These are phyloP conservation scores for Drosophila picticornis DNA, from an alignment of 2,888 invertebrate species.

Conservation along the genomic window DNA sequence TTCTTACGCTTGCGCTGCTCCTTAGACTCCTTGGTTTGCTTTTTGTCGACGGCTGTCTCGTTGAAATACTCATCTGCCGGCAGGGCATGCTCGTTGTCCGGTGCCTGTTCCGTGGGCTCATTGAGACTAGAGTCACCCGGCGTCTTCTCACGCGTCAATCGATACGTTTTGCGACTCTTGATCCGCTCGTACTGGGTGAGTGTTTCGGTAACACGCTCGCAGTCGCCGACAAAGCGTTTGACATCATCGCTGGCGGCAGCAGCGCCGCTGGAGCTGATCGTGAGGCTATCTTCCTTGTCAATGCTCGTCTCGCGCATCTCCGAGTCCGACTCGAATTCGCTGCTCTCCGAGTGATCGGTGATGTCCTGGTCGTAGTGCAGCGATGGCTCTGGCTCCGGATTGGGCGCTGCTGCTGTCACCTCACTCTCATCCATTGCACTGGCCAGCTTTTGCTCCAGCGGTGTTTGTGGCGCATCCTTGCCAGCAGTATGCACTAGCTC, in stretches of 20 bases:
- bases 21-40: conserved; percentile 52
- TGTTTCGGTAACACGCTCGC: conserved; percentile 83
- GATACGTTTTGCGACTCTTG: conserved; percentile 85
- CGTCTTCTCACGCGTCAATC: conserved; percentile 81
- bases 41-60: conserved; percentile 54
- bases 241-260: conserved; percentile 60
- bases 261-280: conserved; percentile 63
- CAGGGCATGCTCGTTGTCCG: conserved; percentile 86
- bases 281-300: conserved; percentile 83
- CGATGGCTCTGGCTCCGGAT: conserved; percentile 59
- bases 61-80: conserved; percentile 89
- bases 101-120: conserved; percentile 64
- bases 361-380: conserved; percentile 78
- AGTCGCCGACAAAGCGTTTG: conserved; percentile 84
- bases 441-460: conserved; percentile 70
- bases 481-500: conserved; percentile 50
- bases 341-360: conserved; percentile 84
- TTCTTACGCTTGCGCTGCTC: conserved; percentile 75
- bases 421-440: conserved; percentile 73
- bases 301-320: conserved; percentile 83
- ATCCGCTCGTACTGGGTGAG: conserved; percentile 84
- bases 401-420: conserved; percentile 24
- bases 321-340: conserved; percentile 84
- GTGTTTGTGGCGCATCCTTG: conserved; percentile 60
- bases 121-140: conserved; percentile 72